Base-by-base conservation (phyloP, 2,797 vertebrate genomes). In the Mus caroli region DNA sequence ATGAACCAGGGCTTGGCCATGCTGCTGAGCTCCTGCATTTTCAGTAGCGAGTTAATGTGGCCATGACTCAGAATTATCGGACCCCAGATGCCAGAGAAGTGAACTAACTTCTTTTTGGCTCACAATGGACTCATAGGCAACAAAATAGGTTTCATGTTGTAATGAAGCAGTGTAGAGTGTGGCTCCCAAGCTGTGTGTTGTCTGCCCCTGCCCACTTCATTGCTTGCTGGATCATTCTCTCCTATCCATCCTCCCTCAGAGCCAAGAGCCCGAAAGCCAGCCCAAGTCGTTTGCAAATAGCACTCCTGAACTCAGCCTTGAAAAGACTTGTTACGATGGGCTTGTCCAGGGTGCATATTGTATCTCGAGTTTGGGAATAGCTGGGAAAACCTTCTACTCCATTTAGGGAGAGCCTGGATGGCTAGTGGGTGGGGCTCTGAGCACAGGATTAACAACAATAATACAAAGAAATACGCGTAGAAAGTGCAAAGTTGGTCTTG, bases 141-240 rank as follows among this genome's bases (percentile, higher is more conserved):
- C 31, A 88, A 90, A 97, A 94, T 94, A 85, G 93, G 95, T 96
- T 97, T 98, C 96, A 17, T 50, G 43, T 97, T 97, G 97, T 97
- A 93, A 98, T 97, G 97, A 98, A 98, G 96, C 97, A 96, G 96
- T 76, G 56, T 97, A 95, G 94, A 98, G 43, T 43, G 95, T 97
- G 90, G 64, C 92, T 52, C 12, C n/a, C 24, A 22, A 64, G 62
- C 3, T 40, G 40, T 40, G 62, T 40, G 24, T 10, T 14, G 5
- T 37, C 56, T 37, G 19, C 52, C 14, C 2, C 0, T 4, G 7
- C 10, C 86, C 19, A 34, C 37, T 69, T 43, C 43, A 7, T 1
- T 12, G 10, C n/a, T 31, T 67, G 34, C n/a, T 80, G 34, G 50
- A 46, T 60, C 17, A 1, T 50, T 75, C 20, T 67, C 67, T 34